Evolutionary conservation across 2,888 invertebrate genomes (phyloP).

Genomic region (Yponomeuta sedellus): DNA sequence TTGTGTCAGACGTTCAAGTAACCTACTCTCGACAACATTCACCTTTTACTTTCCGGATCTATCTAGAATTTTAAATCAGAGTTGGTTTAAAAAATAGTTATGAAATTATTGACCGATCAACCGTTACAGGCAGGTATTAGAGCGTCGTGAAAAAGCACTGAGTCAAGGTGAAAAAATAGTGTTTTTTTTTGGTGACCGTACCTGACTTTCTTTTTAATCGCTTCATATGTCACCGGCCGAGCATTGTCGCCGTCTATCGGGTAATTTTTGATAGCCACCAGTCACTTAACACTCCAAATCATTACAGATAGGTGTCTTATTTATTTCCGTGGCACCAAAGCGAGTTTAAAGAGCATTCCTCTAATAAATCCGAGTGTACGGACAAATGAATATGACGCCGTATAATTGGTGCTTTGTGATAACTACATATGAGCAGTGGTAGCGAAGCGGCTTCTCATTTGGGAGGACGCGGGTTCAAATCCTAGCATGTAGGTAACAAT

Average conservation of each 20-base stretch:
- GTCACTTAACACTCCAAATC: constrained; percentile 74
- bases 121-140: neutral
- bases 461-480: too few species aligned
- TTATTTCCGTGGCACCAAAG: constrained; percentile 64
- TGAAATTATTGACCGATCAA: neutral
- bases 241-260: constrained; percentile 64
- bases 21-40: neutral
- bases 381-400: constrained; percentile 70
- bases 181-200: constrained; percentile 14
- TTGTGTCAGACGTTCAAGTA: neutral
- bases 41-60: too few species aligned
- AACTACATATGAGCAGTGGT: too few species aligned
- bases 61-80: too few species aligned
- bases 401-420: constrained; percentile 46
- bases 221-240: constrained; percentile 69
- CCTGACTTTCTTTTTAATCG: constrained; percentile 47
- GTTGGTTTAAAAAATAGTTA: too few species aligned
- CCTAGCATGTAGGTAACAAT: too few species aligned
- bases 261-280: constrained; percentile 74
- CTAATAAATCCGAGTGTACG: constrained; percentile 66
- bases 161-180: neutral
- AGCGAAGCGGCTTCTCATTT: too few species aligned
- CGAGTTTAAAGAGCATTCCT: constrained; percentile 65
- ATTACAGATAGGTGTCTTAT: constrained; percentile 64
- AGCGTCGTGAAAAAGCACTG: neutral